phyloP scores from a whole-genome alignment of 2,888 invertebrate species.

The Quadriops clusia region DNA sequence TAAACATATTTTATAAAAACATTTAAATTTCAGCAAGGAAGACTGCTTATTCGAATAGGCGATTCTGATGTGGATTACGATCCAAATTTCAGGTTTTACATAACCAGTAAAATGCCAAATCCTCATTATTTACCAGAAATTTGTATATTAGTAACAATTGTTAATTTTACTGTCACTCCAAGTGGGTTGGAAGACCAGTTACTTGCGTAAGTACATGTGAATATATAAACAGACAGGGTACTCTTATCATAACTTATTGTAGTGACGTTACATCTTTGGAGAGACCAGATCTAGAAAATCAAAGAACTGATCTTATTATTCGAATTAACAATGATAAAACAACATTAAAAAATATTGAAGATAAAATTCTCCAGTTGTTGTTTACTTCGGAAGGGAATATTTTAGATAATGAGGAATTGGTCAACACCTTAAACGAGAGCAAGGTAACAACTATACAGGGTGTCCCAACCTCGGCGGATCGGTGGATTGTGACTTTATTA shows the following conservation, averaged over 20 bases:
- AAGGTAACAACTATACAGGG: conserved; percentile 48
- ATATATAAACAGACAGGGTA: conserved; percentile 1
- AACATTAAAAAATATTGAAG: conserved; percentile 74
- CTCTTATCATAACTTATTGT: conserved; percentile 17
- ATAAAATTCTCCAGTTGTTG: conserved; percentile 74
- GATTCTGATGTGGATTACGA: conserved; percentile 87
- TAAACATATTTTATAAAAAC: background rate
- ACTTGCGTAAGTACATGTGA: conserved; percentile 57
- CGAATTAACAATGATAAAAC: conserved; percentile 78
- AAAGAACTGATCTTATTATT: conserved; percentile 70
- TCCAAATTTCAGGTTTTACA: conserved; percentile 70
- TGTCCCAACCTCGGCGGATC: no score
- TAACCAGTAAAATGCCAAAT: conserved; percentile 85
- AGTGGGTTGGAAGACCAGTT: conserved; percentile 86
- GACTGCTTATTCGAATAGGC: conserved; percentile 70
- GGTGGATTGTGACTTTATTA: no score
- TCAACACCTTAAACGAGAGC: conserved; percentile 80
- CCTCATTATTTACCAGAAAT: conserved; percentile 90
- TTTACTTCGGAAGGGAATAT: conserved; percentile 82
- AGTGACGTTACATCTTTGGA: conserved; percentile 85
- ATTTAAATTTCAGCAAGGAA: conserved; percentile 31
- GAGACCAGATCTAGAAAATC: conserved; percentile 73
- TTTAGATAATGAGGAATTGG: conserved; percentile 85
- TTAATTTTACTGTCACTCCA: conserved; percentile 86
- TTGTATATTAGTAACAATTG: conserved; percentile 82